Conservation (phyloP, 2,888 invertebrate genomes). For the Scaptodrosophila latifasciaeformis region DNA sequence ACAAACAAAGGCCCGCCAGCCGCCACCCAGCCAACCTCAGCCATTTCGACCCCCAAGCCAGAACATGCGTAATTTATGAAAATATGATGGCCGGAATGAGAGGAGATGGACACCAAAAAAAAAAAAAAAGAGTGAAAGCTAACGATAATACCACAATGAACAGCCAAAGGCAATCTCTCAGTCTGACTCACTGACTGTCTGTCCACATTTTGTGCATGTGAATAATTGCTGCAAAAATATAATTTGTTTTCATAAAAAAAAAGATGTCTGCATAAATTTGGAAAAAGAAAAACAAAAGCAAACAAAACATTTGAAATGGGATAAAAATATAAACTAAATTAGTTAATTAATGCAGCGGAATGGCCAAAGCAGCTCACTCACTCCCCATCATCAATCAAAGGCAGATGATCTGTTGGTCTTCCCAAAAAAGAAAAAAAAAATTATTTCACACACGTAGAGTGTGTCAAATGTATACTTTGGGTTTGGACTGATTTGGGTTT, state of each 20-base stretch:
- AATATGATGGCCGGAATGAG: conserved; percentile 18
- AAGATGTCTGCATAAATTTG: conserved; percentile 51
- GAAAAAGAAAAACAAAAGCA: conserved; percentile 19
- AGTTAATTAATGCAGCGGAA: conserved; percentile 60
- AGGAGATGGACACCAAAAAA: not conserved
- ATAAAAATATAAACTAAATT: conserved; percentile 52
- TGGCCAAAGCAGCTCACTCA: not conserved
- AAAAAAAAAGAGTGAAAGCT: conserved; percentile 53
- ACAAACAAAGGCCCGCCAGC: conserved; percentile 4
- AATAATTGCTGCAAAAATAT: conserved; percentile 44
- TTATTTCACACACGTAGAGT: no score
- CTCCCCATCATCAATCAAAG: conserved; percentile 49
- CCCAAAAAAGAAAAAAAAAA: no score
- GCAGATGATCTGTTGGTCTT: conserved; percentile 16
- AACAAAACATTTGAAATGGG: conserved; percentile 8
- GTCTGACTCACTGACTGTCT: no score
- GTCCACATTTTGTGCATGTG: conserved; percentile 34
- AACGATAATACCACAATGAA: conserved; percentile 36
- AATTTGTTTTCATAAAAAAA: conserved; percentile 20
- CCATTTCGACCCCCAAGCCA: conserved; percentile 13
- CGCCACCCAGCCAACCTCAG: conserved; percentile 23
- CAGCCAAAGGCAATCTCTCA: not conserved
- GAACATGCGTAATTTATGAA: conserved; percentile 57
- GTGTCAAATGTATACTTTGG: conserved; percentile 45
- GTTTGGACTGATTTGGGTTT: conserved; percentile 9